Percentiles rank a stretch among this genome's conserved stretches.
phyloP scores from a whole-genome alignment of 2,888 invertebrate species.

The Tenthredo distinguenda region DNA sequence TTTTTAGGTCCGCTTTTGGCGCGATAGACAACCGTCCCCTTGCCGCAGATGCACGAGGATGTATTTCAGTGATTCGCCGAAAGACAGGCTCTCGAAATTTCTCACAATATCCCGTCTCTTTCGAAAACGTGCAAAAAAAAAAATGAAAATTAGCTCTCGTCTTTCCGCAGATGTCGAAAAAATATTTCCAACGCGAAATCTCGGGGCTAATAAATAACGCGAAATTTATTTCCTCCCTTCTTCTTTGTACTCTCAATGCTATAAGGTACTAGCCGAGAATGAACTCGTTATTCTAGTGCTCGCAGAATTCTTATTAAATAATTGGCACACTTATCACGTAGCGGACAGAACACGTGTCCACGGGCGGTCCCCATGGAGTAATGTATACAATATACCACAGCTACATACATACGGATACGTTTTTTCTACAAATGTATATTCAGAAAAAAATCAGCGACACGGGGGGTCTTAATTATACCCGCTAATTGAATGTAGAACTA shows the following conservation, averaged over 20 bases:
- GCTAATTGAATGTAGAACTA: neutral
- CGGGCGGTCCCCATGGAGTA: neutral
- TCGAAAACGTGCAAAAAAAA: neutral
- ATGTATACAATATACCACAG: neutral
- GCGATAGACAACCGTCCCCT: slow-evolving; percentile 32
- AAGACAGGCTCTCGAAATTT: neutral
- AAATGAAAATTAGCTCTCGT: neutral
- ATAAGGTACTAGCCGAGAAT: neutral
- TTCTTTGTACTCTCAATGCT: neutral
- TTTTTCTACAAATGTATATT: neutral
- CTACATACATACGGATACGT: neutral
- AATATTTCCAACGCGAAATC: neutral
- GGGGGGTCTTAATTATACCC: neutral
- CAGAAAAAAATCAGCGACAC: neutral
- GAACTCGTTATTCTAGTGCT: neutral
- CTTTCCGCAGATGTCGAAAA: too few species aligned
- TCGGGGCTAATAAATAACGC: neutral
- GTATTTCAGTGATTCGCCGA: slow-evolving; percentile 26
- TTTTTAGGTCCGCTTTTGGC: slow-evolving; percentile 41
- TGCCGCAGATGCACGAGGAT: too few species aligned
- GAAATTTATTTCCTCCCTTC: neutral
- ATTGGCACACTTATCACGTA: slow-evolving; percentile 41
- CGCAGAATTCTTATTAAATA: slow-evolving; percentile 15
- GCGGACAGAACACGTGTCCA: slow-evolving; percentile 24
- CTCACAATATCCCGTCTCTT: neutral